Conservation (phyloP, 2,113 vertebrate genomes). For the Oophaga pumilio region DNA sequence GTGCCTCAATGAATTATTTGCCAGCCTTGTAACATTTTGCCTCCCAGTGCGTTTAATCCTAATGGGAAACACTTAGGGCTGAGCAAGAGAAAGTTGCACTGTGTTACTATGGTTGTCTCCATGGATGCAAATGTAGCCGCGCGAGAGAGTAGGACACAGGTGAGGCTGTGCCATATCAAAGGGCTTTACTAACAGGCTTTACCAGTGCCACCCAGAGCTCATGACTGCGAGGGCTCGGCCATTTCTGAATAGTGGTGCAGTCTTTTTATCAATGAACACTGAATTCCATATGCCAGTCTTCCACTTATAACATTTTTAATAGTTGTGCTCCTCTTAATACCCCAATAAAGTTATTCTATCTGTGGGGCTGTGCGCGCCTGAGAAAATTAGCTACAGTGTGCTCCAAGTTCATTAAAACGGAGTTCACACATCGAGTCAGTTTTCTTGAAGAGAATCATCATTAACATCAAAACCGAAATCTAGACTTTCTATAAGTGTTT, state of each 20-base stretch:
- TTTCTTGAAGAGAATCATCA: too few relatives aligned
- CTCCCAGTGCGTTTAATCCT: constrained; percentile 49
- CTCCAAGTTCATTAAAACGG: too few relatives aligned
- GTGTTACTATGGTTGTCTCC: constrained; percentile 73
- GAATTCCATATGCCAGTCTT: too few relatives aligned
- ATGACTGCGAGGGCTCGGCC: background rate
- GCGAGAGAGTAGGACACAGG: constrained; percentile 66
- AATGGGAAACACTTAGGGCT: constrained; percentile 56
- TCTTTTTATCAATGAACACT: background rate
- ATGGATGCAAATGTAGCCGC: constrained; percentile 71
- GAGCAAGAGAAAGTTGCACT: constrained; percentile 58
- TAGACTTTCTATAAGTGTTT: too few relatives aligned
- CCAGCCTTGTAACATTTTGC: constrained; percentile 49
- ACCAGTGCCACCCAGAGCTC: background rate
- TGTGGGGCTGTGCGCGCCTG: too few relatives aligned
- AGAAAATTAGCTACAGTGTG: too few relatives aligned
- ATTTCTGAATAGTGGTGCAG: background rate
- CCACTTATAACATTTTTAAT: too few relatives aligned
- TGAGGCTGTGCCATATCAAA: constrained; percentile 55
- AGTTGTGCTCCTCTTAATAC: too few relatives aligned
- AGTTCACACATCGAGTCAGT: too few relatives aligned
- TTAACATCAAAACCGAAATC: too few relatives aligned
- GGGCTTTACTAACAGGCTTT: constrained; percentile 28
- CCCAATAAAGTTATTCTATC: too few relatives aligned
- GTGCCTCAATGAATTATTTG: constrained; percentile 35